Evolutionary conservation across 2,888 invertebrate genomes (phyloP).

Genomic region (Gnatocerus cornutus): DNA sequence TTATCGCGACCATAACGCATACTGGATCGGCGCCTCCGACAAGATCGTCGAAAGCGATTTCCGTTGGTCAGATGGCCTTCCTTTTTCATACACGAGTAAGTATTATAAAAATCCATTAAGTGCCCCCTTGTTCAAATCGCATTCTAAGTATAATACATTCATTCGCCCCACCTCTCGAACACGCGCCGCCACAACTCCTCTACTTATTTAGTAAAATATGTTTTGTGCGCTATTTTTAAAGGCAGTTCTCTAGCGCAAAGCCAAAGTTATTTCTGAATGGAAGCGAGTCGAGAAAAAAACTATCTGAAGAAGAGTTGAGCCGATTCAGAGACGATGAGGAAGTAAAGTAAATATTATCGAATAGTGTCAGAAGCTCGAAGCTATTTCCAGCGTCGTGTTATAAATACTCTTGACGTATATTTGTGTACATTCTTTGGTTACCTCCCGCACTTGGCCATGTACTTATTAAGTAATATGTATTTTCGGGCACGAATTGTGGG

Average conservation of each 20-base stretch:
- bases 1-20: constrained; percentile 80
- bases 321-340: background rate
- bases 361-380: constrained; percentile 41
- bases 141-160: constrained; percentile 31
- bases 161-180: constrained; percentile 23
- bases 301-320: constrained; percentile 8
- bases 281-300: background rate
- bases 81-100: constrained; percentile 85
- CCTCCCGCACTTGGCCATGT: constrained; percentile 53
- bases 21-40: constrained; percentile 89
- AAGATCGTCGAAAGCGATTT: constrained; percentile 85
- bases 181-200: constrained; percentile 28
- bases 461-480: constrained; percentile 57
- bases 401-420: constrained; percentile 58
- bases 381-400: constrained; percentile 58
- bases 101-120: constrained; percentile 54
- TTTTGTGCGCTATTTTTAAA: constrained; percentile 47
- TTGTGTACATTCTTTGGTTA: constrained; percentile 52
- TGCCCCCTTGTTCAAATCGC: constrained; percentile 14
- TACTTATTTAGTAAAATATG: constrained; percentile 50
- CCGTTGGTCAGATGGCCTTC: constrained; percentile 84
- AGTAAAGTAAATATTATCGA: constrained; percentile 38
- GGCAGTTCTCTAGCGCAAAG: constrained; percentile 19
- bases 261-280: constrained; percentile 39
- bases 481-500: constrained; percentile 12